These are phyloP conservation scores for Trachythela sp. DNA, from an alignment of 64 coral and sea anemone species.

Conservation along the genomic window DNA sequence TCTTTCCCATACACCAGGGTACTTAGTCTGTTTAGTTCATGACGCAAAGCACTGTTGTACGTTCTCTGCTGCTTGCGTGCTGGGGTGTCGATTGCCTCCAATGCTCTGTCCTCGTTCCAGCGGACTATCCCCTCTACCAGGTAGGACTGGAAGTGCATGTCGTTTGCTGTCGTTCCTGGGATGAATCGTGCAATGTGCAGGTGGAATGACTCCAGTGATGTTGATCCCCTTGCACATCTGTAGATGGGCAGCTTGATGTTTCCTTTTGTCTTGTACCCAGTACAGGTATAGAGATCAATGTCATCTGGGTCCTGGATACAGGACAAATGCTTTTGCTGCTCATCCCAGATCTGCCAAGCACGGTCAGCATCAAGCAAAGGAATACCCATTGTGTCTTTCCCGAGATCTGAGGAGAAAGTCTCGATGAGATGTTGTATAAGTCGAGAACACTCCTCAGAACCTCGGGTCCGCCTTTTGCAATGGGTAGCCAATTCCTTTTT, in stretches of 20 bases:
- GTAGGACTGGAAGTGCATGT: background rate
- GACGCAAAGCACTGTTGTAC: background rate
- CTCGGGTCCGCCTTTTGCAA: slow-evolving; percentile 13
- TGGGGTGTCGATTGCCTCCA: background rate
- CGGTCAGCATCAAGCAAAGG: background rate
- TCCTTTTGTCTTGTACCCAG: background rate
- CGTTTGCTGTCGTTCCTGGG: background rate
- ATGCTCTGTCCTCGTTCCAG: background rate
- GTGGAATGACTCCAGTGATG: background rate
- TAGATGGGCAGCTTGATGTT: background rate
- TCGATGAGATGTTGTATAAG: slow-evolving; percentile 18
- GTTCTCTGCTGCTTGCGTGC: background rate
- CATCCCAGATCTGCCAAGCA: background rate
- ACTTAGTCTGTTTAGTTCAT: background rate
- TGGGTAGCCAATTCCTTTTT: background rate
- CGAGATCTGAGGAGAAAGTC: background rate
- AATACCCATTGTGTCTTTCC: slow-evolving; percentile 29
- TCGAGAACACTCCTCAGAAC: background rate
- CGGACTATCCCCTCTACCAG: background rate
- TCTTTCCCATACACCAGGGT: background rate
- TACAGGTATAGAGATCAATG: background rate
- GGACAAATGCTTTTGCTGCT: slow-evolving; percentile 12
- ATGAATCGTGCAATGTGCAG: background rate
- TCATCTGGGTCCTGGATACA: slow-evolving; percentile 13
- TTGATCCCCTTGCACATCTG: slow-evolving; percentile 5